These are phyloP conservation scores for Thunnus albacares DNA, from an alignment of 2,797 vertebrate species.

Conservation along the genomic window DNA sequence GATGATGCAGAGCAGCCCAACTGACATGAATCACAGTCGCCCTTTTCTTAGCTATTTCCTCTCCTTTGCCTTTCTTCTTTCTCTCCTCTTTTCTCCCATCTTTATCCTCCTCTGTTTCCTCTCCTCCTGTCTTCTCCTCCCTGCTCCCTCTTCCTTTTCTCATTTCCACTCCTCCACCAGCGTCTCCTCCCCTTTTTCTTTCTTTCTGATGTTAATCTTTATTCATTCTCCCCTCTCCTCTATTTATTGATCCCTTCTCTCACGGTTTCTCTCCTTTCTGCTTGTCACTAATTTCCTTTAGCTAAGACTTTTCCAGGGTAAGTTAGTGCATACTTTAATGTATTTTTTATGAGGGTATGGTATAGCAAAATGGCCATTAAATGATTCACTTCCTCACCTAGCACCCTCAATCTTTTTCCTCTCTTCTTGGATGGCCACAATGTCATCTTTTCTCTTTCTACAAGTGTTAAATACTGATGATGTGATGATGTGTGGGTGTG, in stretches of 20 bases:
- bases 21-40: constrained; percentile 66
- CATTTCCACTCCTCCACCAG: neutral
- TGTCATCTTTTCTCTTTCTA: neutral
- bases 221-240: neutral
- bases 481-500: neutral
- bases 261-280: neutral
- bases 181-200: neutral
- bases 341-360: neutral
- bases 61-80: constrained; percentile 42
- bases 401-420: neutral
- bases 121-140: neutral
- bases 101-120: neutral
- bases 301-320: neutral
- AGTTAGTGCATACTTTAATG: neutral
- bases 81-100: neutral
- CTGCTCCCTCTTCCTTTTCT: neutral
- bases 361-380: neutral
- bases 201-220: constrained; percentile 8
- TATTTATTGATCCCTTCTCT: neutral
- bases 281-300: neutral
- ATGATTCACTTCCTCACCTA: neutral
- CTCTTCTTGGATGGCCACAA: too few species aligned
- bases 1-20: constrained; percentile 68
- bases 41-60: constrained; percentile 54
- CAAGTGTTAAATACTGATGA: neutral